A percentile compares a stretch with the other conserved stretches of the same genome.
Evolutionary conservation across 2,888 invertebrate genomes (phyloP).

Genomic region (Clusia tigrina): DNA sequence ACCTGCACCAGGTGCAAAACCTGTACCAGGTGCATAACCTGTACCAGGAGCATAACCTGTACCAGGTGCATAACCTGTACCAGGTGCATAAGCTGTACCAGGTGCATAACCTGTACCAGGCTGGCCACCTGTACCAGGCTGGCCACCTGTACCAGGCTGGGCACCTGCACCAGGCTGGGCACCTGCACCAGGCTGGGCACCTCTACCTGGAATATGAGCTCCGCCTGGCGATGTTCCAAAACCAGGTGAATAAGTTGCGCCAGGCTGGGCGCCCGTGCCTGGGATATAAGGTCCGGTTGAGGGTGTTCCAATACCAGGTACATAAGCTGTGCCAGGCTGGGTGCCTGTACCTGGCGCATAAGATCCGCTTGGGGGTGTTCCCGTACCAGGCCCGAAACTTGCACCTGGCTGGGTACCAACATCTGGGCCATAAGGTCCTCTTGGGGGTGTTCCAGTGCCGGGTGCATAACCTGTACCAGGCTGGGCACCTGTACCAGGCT

Average conservation of each 20-base stretch:
- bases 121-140: slow-evolving; percentile 19
- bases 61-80: slow-evolving; percentile 22
- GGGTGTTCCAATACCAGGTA: slow-evolving; percentile 20
- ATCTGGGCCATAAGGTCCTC: slow-evolving; percentile 25
- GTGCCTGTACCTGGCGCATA: slow-evolving; percentile 30
- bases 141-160: slow-evolving; percentile 16
- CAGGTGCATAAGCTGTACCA: slow-evolving; percentile 16
- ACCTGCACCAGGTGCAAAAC: slow-evolving; percentile 10
- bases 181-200: slow-evolving; percentile 13
- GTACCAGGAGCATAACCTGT: slow-evolving; percentile 17
- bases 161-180: slow-evolving; percentile 26
- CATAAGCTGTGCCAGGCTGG: slow-evolving; percentile 5
- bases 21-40: slow-evolving; percentile 30
- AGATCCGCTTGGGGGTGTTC: slow-evolving; percentile 18
- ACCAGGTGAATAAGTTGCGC: slow-evolving; percentile 20
- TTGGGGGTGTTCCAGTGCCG: slow-evolving; percentile 23
- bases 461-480: slow-evolving; percentile 18
- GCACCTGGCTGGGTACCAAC: slow-evolving; percentile 18
- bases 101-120: slow-evolving; percentile 26
- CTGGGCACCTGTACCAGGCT: slow-evolving; percentile 25
- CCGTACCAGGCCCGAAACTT: slow-evolving; percentile 21
- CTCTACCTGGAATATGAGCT: slow-evolving; percentile 9
- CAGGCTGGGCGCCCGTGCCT: slow-evolving; percentile 27
- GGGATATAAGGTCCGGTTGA: slow-evolving; percentile 25
- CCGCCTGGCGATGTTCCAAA: slow-evolving; percentile 27